Evolutionary conservation across 2,797 vertebrate genomes (phyloP).

Genomic region (Macrochelys suwanniensis): DNA sequence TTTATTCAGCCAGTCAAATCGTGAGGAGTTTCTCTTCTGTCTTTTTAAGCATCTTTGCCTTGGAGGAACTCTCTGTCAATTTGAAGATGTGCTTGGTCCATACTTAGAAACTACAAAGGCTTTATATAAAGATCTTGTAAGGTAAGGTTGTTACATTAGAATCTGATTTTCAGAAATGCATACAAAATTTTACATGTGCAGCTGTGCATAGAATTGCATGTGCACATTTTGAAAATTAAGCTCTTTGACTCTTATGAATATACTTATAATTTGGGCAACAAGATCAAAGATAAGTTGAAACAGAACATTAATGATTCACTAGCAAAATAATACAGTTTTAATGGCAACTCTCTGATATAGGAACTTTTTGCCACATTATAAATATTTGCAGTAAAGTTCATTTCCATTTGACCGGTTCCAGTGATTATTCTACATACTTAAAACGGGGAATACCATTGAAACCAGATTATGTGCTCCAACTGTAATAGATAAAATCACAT

Average conservation of each 20-base stretch:
- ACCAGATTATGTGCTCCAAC: background rate
- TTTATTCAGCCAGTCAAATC: slow-evolving; percentile 81
- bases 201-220: background rate
- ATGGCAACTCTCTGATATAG: background rate
- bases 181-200: background rate
- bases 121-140: slow-evolving; percentile 86
- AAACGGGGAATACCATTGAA: background rate
- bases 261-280: background rate
- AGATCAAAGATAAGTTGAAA: background rate
- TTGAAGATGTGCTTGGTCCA: slow-evolving; percentile 82
- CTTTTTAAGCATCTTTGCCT: slow-evolving; percentile 88
- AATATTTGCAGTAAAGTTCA: background rate
- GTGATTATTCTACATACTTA: background rate
- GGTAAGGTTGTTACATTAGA: slow-evolving; percentile 68
- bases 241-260: background rate
- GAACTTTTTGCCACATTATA: background rate
- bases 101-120: slow-evolving; percentile 85
- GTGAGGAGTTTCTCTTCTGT: slow-evolving; percentile 84
- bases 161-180: background rate
- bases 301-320: background rate
- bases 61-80: slow-evolving; percentile 85
- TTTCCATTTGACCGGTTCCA: background rate
- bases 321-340: slow-evolving; percentile 20
- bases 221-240: background rate
- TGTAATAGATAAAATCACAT: background rate